Evolutionary conservation across 2,888 invertebrate species (phyloP).

Genomic region (Catocala fraxini): DNA sequence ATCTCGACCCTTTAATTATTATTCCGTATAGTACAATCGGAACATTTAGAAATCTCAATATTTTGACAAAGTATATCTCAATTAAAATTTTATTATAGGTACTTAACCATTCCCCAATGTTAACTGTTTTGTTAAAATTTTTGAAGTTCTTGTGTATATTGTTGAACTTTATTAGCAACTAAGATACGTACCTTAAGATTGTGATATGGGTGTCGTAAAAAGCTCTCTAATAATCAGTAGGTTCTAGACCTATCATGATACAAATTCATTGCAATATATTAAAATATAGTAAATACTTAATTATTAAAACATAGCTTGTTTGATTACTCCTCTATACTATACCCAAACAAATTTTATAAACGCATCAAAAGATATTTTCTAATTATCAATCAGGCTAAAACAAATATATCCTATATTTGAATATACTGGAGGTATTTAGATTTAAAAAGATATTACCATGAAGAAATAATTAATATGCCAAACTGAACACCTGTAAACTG

Average conservation of each 20-base stretch:
- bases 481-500: too few species aligned
- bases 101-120: slow-evolving; percentile 76
- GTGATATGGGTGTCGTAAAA: slow-evolving; percentile 86
- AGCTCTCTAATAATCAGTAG: slow-evolving; percentile 80
- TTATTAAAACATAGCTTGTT: slow-evolving; percentile 34
- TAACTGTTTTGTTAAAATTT: slow-evolving; percentile 62
- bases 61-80: slow-evolving; percentile 41
- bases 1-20: slow-evolving; percentile 67
- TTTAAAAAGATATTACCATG: too few species aligned
- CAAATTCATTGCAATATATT: slow-evolving; percentile 62
- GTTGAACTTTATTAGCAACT: slow-evolving; percentile 71
- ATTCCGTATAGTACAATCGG: slow-evolving; percentile 66
- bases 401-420: too few species aligned
- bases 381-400: too few species aligned
- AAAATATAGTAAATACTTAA: slow-evolving; percentile 50
- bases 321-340: slow-evolving; percentile 13
- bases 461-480: too few species aligned
- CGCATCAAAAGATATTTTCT: too few species aligned
- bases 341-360: background rate
- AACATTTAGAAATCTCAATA: slow-evolving; percentile 47
- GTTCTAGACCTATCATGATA: slow-evolving; percentile 65
- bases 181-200: slow-evolving; percentile 76
- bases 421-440: too few species aligned
- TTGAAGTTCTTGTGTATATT: slow-evolving; percentile 76
- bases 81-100: slow-evolving; percentile 50